phyloP scores from a whole-genome alignment of 2,113 vertebrate species.

The Rhea americana region DNA sequence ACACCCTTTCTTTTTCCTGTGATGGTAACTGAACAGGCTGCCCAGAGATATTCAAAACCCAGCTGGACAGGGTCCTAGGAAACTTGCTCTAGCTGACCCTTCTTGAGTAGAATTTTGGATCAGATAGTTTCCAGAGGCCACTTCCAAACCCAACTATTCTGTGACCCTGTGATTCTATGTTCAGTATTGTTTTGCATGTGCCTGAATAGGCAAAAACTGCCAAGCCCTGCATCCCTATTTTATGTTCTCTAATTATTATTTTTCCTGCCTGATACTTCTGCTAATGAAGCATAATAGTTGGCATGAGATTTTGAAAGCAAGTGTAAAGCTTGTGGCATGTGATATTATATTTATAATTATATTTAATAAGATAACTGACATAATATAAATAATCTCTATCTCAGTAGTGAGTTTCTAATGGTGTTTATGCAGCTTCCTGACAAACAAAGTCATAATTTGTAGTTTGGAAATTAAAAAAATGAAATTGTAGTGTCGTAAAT shows the following conservation, averaged over 20 bases:
- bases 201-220: background rate
- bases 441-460: background rate
- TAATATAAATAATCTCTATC: background rate
- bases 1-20: background rate
- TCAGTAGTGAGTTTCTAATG: background rate
- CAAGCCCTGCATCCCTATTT: background rate
- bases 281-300: background rate
- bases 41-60: background rate
- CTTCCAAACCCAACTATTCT: background rate
- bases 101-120: rapidly evolving
- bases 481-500: background rate
- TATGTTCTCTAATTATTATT: background rate
- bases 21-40: background rate
- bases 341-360: background rate
- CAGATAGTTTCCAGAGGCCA: rapidly evolving
- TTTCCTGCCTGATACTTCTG: background rate
- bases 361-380: background rate
- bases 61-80: background rate
- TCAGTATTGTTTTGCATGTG: background rate
- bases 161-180: background rate
- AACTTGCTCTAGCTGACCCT: background rate
- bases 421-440: background rate
- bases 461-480: background rate
- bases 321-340: background rate
- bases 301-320: background rate